phyloP scores from a whole-genome alignment of 2,797 vertebrate species.

The Euthynnus affinis region DNA sequence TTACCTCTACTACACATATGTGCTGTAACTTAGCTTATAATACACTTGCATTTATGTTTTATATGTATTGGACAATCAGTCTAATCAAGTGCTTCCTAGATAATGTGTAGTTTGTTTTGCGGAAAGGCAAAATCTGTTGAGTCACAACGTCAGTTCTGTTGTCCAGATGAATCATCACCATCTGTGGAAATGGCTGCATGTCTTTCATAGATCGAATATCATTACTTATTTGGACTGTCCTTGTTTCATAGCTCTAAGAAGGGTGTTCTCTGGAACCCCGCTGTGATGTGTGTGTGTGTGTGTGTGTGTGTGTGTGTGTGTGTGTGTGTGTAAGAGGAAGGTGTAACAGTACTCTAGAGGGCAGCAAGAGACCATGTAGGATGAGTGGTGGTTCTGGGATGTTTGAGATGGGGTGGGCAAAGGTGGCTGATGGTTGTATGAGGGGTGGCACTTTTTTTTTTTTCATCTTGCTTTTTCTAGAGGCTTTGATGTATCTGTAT shows the following conservation, averaged over 20 bases:
- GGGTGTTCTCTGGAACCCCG: not conserved
- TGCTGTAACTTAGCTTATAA: not conserved
- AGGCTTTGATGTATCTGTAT: not conserved
- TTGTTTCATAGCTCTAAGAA: slow-evolving; percentile 33
- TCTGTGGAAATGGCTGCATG: slow-evolving; percentile 49
- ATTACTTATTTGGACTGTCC: slow-evolving; percentile 68
- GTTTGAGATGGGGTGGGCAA: slow-evolving; percentile 2
- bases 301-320: not conserved
- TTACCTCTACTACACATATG: not conserved
- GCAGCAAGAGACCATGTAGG: slow-evolving; percentile 81
- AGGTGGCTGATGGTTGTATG: not conserved
- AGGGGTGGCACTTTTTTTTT: not conserved
- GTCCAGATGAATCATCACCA: slow-evolving; percentile 51
- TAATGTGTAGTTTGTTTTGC: not conserved
- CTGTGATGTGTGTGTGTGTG: slow-evolving; percentile 4
- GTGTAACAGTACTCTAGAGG: slow-evolving; percentile 78
- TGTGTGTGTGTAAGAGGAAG: slow-evolving; percentile 12
- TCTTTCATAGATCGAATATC: slow-evolving; percentile 58
- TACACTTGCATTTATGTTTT: too few relatives aligned
- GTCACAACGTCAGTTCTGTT: not conserved
- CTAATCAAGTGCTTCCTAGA: not conserved
- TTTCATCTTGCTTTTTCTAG: slow-evolving; percentile 17
- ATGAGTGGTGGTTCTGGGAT: slow-evolving; percentile 13
- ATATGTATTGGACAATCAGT: not conserved
- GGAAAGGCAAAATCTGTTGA: not conserved